These are phyloP conservation scores for Cynodonichthys magdalenae DNA, from an alignment of 2,797 vertebrate genomes.

Conservation along the genomic window DNA sequence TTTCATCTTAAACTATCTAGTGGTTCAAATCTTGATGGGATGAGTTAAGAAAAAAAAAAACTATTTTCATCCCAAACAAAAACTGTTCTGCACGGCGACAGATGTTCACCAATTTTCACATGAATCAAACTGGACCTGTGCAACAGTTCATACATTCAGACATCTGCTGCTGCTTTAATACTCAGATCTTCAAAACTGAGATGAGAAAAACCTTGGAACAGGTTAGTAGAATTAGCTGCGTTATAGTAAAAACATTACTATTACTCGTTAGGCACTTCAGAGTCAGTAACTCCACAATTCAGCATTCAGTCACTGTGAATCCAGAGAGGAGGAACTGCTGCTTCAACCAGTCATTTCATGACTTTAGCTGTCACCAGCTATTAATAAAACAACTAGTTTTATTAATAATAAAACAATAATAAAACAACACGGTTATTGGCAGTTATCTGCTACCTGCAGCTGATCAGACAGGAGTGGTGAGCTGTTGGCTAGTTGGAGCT, in stretches of 20 bases:
- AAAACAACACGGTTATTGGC: not conserved
- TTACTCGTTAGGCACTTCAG: conserved; percentile 70
- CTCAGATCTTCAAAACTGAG: conserved; percentile 25
- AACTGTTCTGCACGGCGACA: conserved; percentile 48
- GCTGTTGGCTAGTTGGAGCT: not conserved
- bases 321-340: not conserved
- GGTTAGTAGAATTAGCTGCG: conserved; percentile 45
- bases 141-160: conserved; percentile 55
- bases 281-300: conserved; percentile 34
- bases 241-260: conserved; percentile 41
- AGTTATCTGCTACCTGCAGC: not conserved
- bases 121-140: conserved; percentile 49
- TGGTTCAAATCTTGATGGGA: conserved; percentile 18
- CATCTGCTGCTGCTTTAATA: conserved; percentile 19
- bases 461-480: conserved; percentile 1
- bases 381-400: conserved; percentile 1
- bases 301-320: conserved; percentile 26
- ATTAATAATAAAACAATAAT: too few species aligned
- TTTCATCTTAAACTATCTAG: not conserved
- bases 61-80: conserved; percentile 11
- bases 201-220: conserved; percentile 43
- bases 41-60: conserved; percentile 14
- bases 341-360: conserved; percentile 10
- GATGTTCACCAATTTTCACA: conserved; percentile 47
- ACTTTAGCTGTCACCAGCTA: not conserved